A percentile compares a stretch with the other conserved stretches of the same genome.
phyloP scores from a whole-genome alignment of 2,113 vertebrate genomes.

The Struthidea cinerea region DNA sequence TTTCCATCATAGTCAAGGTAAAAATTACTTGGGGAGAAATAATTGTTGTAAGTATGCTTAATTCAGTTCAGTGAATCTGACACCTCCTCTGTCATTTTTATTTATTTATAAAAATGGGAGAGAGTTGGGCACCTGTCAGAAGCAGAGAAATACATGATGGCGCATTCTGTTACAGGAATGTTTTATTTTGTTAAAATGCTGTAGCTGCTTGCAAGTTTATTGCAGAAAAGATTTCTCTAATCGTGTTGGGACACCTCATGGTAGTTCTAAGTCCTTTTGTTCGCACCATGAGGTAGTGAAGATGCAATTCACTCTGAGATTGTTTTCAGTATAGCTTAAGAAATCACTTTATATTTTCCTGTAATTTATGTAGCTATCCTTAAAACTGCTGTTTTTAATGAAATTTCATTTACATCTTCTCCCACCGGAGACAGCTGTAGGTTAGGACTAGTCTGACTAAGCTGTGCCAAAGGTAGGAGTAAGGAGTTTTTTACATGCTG shows the following conservation, averaged over 20 bases:
- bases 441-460: slow-evolving; percentile 68
- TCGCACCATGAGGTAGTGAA: not conserved
- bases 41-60: slow-evolving; percentile 7
- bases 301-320: not conserved
- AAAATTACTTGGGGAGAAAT: slow-evolving; percentile 33
- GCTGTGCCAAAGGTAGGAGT: slow-evolving; percentile 69
- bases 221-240: not conserved
- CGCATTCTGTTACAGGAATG: not conserved
- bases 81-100: slow-evolving; percentile 15
- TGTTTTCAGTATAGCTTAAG: not conserved
- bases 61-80: slow-evolving; percentile 28
- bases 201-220: not conserved
- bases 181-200: not conserved
- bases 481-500: slow-evolving; percentile 70
- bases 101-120: slow-evolving; percentile 23
- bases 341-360: not conserved
- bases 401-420: slow-evolving; percentile 68
- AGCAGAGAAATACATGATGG: not conserved
- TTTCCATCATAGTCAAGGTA: slow-evolving; percentile 4
- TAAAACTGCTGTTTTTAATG: slow-evolving; percentile 62
- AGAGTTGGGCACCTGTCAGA: not conserved
- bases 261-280: not conserved
- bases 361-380: slow-evolving; percentile 49
- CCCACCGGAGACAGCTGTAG: slow-evolving; percentile 68
- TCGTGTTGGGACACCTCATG: not conserved